Base-by-base conservation (phyloP, 1,140 invertebrate genomes). In the Centruroides sculpturatus region DNA sequence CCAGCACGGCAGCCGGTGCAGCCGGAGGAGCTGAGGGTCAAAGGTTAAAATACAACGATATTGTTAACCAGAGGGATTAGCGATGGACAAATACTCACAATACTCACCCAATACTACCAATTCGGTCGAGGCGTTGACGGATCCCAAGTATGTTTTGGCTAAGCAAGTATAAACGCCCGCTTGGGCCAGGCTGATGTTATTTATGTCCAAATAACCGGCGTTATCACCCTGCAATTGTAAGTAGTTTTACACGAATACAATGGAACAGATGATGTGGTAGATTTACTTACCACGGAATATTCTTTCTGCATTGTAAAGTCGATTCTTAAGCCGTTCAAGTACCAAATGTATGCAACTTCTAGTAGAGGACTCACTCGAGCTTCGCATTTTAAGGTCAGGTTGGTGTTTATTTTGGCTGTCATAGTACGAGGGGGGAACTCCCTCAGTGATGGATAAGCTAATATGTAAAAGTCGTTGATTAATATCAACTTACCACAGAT, bases 261-360 rank as follows among this genome's bases (percentile, higher is more conserved):
- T 23, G 23, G 23, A 23, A 23, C 23, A 23, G 0, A 23, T 23
- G 23, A 23, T 23, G 23, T 23, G 23, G 23, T 23, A 23, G 23
- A 23, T 23, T 23, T 23, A 23, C 23, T 23, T 23, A 23, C 23
- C 23, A 23, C 23, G 2, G 23, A 23, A 23, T 23, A 23, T 23
- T 23, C 23, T 23, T 23, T 23, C 23, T 23, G 23, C 23, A 23
- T 23, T 23, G 23, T 79, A 46, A 81, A 78, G 56, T 83, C 79
- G 53, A 93, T 82, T 49, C 81, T 73, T 60, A 92, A 79, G 0
- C 85, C 87, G 74, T 94, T 93, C 67, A 90, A 87, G 53, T 81
- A 86, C 91, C 91, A 94, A 57, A 89, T 80, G 68, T 91, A 93
- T 10, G 90, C 86, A 55, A 91, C 80, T 67, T 95, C 92, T 36